Conservation (phyloP, 2,797 vertebrate genomes). For the Gymnopithys bicolor region DNA sequence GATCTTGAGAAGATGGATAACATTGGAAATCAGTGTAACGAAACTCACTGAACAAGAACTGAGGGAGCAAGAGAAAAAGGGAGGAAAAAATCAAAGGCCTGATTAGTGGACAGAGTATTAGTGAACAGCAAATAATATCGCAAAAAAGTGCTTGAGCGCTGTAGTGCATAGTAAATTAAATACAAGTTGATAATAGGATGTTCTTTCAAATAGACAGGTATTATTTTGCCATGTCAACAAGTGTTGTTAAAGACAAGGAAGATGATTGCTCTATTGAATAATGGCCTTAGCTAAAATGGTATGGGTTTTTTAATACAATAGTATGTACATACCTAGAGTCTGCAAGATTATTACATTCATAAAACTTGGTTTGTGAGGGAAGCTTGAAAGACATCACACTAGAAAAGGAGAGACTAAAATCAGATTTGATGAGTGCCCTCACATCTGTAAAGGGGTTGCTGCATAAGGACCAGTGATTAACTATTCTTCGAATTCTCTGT, state of each 20-base stretch:
- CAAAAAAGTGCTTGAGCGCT: not conserved
- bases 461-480: rapidly evolving
- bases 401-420: not conserved
- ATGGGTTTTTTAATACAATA: not conserved
- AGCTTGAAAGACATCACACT: not conserved
- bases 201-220: not conserved
- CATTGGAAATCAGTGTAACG: not conserved
- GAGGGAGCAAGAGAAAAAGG: not conserved
- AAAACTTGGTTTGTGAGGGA: not conserved
- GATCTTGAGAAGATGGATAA: not conserved
- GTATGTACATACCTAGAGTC: not conserved
- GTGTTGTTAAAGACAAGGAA: not conserved
- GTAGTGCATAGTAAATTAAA: not conserved
- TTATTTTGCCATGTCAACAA: not conserved
- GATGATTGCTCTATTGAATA: not conserved
- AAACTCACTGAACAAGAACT: not conserved
- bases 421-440: not conserved
- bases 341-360: not conserved
- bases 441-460: not conserved
- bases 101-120: not conserved
- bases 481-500: not conserved
- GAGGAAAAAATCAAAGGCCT: not conserved
- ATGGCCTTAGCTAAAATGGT: not conserved
- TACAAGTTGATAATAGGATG: not conserved
- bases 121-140: not conserved